Evolutionary conservation across 2,888 invertebrate species (phyloP).

Genomic region (Hipparchia sbordonii): DNA sequence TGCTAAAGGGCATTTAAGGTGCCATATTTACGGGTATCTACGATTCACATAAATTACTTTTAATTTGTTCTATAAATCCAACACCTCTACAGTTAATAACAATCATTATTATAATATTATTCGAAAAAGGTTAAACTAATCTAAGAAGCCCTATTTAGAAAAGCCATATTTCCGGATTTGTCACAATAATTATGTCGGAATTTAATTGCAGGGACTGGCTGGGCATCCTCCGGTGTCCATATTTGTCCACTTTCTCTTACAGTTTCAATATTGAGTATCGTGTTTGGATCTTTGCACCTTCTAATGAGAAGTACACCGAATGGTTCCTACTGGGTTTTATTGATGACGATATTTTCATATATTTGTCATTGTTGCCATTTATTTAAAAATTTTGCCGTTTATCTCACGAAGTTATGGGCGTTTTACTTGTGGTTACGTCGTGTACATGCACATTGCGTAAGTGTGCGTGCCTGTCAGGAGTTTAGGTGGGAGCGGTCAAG

Average conservation of each 20-base stretch:
- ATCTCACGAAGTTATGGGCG: no score
- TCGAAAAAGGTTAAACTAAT: constrained; percentile 22
- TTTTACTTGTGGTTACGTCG: no score
- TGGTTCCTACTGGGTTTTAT: constrained; percentile 6
- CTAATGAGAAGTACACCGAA: constrained; percentile 19
- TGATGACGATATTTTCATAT: not conserved
- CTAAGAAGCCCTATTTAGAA: constrained; percentile 19
- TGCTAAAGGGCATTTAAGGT: not conserved
- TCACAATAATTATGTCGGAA: constrained; percentile 27
- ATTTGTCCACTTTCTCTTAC: constrained; percentile 37
- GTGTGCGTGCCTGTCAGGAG: no score
- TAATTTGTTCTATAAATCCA: constrained; percentile 10
- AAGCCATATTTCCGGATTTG: constrained; percentile 20
- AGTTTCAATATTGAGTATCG: constrained; percentile 22
- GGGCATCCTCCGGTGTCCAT: constrained; percentile 36
- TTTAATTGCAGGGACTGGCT: constrained; percentile 13
- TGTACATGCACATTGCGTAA: no score
- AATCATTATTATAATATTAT: constrained; percentile 13
- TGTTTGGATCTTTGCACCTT: constrained; percentile 16
- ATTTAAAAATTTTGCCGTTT: not conserved
- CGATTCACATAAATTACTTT: constrained; percentile 7
- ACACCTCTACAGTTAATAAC: constrained; percentile 12
- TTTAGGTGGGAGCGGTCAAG: no score
- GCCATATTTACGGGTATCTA: not conserved
- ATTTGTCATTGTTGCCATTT: not conserved